Evolutionary conservation across 2,888 invertebrate genomes (phyloP).

Genomic region (Nomada goodeniana): DNA sequence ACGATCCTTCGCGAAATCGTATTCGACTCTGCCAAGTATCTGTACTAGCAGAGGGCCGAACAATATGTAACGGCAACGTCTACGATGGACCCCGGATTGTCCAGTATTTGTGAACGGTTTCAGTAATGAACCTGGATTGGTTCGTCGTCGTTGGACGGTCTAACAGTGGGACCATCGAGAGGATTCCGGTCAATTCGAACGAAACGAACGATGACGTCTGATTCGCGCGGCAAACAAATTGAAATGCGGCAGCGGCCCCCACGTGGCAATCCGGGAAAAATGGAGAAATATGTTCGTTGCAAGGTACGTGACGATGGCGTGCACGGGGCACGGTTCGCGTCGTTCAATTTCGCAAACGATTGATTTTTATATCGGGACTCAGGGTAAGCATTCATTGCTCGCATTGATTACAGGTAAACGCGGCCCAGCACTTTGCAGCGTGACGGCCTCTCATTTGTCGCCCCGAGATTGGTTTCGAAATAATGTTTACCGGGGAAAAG

Average conservation of each 20-base stretch:
- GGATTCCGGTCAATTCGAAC: conserved; percentile 26
- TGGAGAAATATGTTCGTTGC: conserved; percentile 42
- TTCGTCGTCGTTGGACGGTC: conserved; percentile 47
- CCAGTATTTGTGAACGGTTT: conserved; percentile 40
- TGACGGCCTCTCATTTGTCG: conserved; percentile 40
- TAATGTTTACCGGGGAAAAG: conserved; percentile 43
- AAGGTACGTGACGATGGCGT: background rate
- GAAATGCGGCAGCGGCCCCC: conserved; percentile 24
- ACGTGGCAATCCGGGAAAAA: conserved; percentile 56
- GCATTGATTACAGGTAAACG: conserved; percentile 23
- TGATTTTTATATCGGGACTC: conserved; percentile 42
- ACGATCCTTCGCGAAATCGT: background rate
- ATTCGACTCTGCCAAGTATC: too few relatives aligned
- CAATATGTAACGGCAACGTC: conserved; percentile 17
- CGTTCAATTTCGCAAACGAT: conserved; percentile 42
- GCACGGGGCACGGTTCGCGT: background rate
- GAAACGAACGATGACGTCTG: conserved; percentile 45
- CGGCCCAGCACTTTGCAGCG: conserved; percentile 1
- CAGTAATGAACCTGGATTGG: conserved; percentile 37
- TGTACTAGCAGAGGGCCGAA: background rate
- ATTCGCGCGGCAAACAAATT: conserved; percentile 59
- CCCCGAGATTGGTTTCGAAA: conserved; percentile 40
- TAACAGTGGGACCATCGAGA: conserved; percentile 58
- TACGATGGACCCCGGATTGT: background rate
- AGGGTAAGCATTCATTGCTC: conserved; percentile 34